Evolutionary conservation across 2,797 vertebrate species (phyloP).

Genomic region (Lophius americanus): DNA sequence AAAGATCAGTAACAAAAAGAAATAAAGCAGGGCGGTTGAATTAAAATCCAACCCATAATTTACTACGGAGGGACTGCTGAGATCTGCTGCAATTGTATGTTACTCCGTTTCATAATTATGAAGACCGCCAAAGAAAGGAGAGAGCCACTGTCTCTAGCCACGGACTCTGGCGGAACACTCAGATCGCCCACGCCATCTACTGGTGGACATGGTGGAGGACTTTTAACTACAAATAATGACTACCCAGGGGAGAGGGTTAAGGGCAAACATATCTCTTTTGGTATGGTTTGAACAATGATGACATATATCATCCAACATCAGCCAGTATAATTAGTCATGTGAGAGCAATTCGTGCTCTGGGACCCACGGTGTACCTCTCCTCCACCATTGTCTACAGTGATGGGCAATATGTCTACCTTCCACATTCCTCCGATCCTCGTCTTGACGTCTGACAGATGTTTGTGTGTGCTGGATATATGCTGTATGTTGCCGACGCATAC

Average conservation of each 20-base stretch:
- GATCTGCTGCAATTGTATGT: slow-evolving; percentile 83
- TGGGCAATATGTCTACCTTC: slow-evolving; percentile 73
- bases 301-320: slow-evolving; percentile 65
- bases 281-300: slow-evolving; percentile 61
- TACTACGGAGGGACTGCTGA: slow-evolving; percentile 73
- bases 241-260: slow-evolving; percentile 61
- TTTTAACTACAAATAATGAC: slow-evolving; percentile 69
- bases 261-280: slow-evolving; percentile 58
- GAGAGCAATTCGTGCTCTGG: slow-evolving; percentile 62
- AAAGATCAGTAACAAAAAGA: slow-evolving; percentile 57
- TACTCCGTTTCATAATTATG: slow-evolving; percentile 81
- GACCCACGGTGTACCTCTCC: slow-evolving; percentile 35
- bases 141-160: slow-evolving; percentile 59
- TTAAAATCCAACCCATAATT: slow-evolving; percentile 76
- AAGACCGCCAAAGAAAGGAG: slow-evolving; percentile 64
- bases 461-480: slow-evolving; percentile 54
- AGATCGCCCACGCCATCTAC: slow-evolving; percentile 78
- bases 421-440: slow-evolving; percentile 63
- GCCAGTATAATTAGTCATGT: slow-evolving; percentile 67
- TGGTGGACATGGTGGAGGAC: slow-evolving; percentile 59
- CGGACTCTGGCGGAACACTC: slow-evolving; percentile 43
- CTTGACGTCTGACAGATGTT: slow-evolving; percentile 62
- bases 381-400: slow-evolving; percentile 54
- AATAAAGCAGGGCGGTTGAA: slow-evolving; percentile 59
- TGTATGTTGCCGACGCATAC: slow-evolving; percentile 64